Conservation (phyloP, 2,888 invertebrate species). For the Calameuta pallipes region DNA sequence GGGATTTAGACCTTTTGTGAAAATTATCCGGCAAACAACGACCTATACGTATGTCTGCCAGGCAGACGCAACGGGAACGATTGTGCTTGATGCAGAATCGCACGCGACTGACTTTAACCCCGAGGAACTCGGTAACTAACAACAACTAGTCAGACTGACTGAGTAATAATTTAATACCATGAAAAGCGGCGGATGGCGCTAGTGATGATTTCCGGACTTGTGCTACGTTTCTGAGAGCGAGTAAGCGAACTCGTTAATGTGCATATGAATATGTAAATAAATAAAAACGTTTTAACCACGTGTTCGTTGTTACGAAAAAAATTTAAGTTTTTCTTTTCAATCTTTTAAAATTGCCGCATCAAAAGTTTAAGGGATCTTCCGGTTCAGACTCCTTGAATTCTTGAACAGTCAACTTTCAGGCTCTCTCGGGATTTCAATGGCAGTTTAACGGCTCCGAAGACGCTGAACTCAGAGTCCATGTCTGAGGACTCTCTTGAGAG, state of each 20-base stretch:
- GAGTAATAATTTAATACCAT: background rate
- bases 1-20: background rate
- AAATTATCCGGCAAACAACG: background rate
- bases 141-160: background rate
- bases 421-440: background rate
- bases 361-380: background rate
- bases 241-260: background rate
- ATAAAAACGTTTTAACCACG: background rate
- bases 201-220: background rate
- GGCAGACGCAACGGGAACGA: background rate
- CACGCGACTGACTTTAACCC: background rate
- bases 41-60: background rate
- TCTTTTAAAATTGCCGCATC: background rate
- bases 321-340: background rate
- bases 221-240: background rate
- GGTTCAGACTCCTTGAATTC: background rate
- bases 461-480: background rate
- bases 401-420: background rate
- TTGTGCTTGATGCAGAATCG: background rate
- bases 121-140: background rate
- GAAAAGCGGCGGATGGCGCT: background rate
- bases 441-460: background rate
- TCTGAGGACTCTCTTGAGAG: background rate
- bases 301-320: background rate
- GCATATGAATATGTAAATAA: background rate